Conservation (phyloP, 2,797 vertebrate species). For the Brachymystax lenok region DNA sequence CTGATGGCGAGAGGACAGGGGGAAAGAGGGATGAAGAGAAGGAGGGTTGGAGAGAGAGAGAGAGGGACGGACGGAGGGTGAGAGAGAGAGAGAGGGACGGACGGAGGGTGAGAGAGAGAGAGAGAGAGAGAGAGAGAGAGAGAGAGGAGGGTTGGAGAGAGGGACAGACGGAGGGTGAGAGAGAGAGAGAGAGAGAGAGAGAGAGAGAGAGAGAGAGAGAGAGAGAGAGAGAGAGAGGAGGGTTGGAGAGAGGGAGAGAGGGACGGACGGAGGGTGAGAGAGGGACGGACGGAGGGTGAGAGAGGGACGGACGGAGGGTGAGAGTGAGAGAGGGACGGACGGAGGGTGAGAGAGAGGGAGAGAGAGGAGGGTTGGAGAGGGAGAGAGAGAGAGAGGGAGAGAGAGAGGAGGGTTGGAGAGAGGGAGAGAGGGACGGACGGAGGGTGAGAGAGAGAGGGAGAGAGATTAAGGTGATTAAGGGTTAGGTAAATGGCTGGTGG, state of each 20-base stretch:
- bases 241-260: slow-evolving; percentile 32
- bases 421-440: slow-evolving; percentile 47
- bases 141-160: no score
- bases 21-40: no score
- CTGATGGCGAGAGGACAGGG: slow-evolving; percentile 67
- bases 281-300: no score
- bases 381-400: slow-evolving; percentile 39
- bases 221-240: slow-evolving; percentile 33
- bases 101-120: neutral
- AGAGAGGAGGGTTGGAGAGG: slow-evolving; percentile 12
- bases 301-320: slow-evolving; percentile 36
- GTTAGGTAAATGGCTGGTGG: slow-evolving; percentile 24
- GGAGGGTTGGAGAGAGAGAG: slow-evolving; percentile 26
- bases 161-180: neutral
- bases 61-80: slow-evolving; percentile 34
- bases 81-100: slow-evolving; percentile 35
- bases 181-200: slow-evolving; percentile 26
- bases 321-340: slow-evolving; percentile 22
- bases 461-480: slow-evolving; percentile 38
- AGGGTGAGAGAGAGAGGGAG: slow-evolving; percentile 12
- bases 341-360: slow-evolving; percentile 24
- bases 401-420: slow-evolving; percentile 8
- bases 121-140: no score
- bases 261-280: slow-evolving; percentile 48
- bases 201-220: neutral